Base-by-base conservation (phyloP, 2,797 vertebrate species). In the Loriculus beryllinus region DNA sequence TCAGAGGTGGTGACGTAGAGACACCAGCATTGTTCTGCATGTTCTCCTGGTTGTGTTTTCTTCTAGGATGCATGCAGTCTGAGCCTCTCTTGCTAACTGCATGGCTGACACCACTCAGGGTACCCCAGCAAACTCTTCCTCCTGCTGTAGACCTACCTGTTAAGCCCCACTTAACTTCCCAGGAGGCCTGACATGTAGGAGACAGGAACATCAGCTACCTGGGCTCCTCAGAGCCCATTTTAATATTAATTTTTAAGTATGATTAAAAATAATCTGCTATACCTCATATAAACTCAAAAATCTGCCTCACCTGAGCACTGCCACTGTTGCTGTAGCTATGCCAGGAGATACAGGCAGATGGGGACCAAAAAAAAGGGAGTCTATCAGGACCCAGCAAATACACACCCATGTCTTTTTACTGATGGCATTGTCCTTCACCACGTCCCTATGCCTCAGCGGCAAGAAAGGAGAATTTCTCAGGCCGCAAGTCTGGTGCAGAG, bases 1-100 rank as follows among this genome's bases (percentile, higher is more conserved):
- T 56, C 43, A 72, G 31, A 42, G 19, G 22, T 29, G 47, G 25
- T 29, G 37, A 28, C 37, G 29, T 4, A 22, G 48, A 43, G 39
- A 17, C 25, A 16, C 15, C 22, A 54, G 51, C 15, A 64, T 76
- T 64, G 33, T 22, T 42, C 51, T 54, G 63, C 10, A 2, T 22
- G 8, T 9, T 59, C 16, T 60, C n/a, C 52, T 43, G n/a, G 17
- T 20, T 42, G 47, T 65, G 69, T 3, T 49, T 59, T 64, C 64
- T 64, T 12, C 7, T 18, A 29, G 29, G 25, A 17, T 20, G 12
- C 2, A 5, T 0, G 0, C 8, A 4, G 12, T 7, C 10, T 7
- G 20, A 40, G 12, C 35, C 16, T 35, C 29, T 65, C 57, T 74
- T 26, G 42, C 35, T 23, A 26, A 21, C 31, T 21, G n/a, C 14